Conservation (phyloP, 1,140 invertebrate genomes). For the Choristoneura fumiferana region DNA sequence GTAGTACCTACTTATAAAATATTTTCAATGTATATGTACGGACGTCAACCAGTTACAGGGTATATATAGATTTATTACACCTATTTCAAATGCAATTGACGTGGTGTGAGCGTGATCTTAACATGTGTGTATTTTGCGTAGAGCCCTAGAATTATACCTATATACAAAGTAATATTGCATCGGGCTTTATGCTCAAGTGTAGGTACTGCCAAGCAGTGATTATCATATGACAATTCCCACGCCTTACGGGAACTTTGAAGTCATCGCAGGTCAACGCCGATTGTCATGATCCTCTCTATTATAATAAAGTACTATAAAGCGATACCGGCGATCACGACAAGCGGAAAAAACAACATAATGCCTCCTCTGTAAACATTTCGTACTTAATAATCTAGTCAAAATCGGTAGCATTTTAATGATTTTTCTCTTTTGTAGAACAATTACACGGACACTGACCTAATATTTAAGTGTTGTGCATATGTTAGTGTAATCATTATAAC, state of each 20-base stretch:
- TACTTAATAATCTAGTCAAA: constrained; percentile 6
- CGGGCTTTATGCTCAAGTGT: background rate
- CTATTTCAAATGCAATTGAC: too few relatives aligned
- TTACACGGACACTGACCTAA: background rate
- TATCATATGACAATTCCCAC: constrained; percentile 17
- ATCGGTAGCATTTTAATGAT: constrained; percentile 8
- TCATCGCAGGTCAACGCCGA: constrained; percentile 9
- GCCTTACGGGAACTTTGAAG: constrained; percentile 12
- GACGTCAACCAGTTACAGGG: too few relatives aligned
- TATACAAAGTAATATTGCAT: background rate
- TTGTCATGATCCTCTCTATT: constrained; percentile 11
- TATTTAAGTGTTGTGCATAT: constrained; percentile 22
- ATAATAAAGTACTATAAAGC: constrained; percentile 10
- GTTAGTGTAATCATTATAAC: constrained; percentile 29
- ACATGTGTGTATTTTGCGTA: background rate
- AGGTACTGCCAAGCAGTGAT: background rate
- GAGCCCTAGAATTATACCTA: constrained; percentile 14
- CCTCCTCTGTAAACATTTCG: constrained; percentile 6
- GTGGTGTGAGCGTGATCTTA: background rate
- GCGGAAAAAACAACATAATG: constrained; percentile 1
- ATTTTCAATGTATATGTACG: too few relatives aligned
- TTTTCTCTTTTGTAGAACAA: too few relatives aligned
- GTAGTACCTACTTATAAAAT: too few relatives aligned
- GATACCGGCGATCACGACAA: background rate
- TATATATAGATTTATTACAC: too few relatives aligned